Conservation (phyloP, 2,113 vertebrate genomes). For the Tragelaphus buxtoni region DNA sequence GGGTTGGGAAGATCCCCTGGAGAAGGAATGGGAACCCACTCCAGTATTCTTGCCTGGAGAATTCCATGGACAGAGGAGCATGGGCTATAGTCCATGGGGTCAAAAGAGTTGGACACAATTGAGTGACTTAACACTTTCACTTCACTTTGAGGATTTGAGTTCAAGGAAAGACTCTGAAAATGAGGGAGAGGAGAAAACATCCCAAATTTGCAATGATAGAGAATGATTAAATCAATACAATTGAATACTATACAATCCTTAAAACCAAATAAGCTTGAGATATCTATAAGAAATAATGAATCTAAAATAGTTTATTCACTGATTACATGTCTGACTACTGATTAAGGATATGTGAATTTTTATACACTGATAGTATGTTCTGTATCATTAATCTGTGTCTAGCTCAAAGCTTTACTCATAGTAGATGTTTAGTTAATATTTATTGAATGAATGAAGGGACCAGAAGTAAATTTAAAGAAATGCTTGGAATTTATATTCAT, state of each 20-base stretch:
- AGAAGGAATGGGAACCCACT: neutral
- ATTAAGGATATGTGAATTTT: conserved; percentile 19
- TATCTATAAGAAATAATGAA: neutral
- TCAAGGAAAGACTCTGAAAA: neutral
- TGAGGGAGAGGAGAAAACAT: neutral
- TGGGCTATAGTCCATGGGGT: neutral
- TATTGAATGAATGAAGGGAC: neutral
- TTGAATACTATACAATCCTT: neutral
- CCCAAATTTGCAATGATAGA: neutral
- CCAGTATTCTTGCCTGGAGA: neutral
- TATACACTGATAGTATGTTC: neutral
- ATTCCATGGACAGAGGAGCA: neutral
- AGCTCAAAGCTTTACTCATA: neutral
- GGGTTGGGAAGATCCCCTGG: neutral
- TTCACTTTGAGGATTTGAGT: neutral
- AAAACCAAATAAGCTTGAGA: neutral
- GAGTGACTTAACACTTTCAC: neutral
- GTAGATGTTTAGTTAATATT: conserved; percentile 17
- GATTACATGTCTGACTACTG: neutral
- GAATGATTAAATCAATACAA: neutral
- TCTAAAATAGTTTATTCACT: neutral
- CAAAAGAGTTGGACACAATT: neutral
- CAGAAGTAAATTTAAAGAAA: conserved; percentile 43
- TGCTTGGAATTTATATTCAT: conserved; percentile 27
- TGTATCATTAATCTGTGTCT: neutral